Evolutionary conservation across 2,797 vertebrate species (phyloP), one percentile per base, ranked within the genome.

Genomic region (Galago senegalensis): DNA sequence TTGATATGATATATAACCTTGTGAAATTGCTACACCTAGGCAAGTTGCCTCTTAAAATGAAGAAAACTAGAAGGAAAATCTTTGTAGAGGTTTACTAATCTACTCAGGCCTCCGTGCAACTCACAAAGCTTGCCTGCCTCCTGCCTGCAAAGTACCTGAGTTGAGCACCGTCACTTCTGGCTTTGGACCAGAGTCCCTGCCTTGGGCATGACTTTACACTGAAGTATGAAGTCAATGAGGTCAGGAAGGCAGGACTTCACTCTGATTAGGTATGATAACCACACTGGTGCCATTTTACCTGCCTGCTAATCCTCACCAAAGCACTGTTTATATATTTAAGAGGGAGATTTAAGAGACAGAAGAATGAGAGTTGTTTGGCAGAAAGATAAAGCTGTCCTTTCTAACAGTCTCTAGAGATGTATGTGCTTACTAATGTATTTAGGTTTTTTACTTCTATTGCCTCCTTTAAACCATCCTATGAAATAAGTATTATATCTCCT

Each of bases 41-140:
- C 85, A 93, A 97, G 84, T 94, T 98, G 73, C 96, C 91, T 97
- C 98, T 97, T 97, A 96, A 97, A 98, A 97, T 79, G 87, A 89
- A 76, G 92, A 97, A 86, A 61, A 96, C 76, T 95, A 95, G 92
- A 92, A 93, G 95, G 63, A 63, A 96, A 98, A 96, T 92, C 91
- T 97, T 97, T 95, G 7, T 43, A 53, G 46, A 40, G 2, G 18
- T 69, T 89, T 89, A 21, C 34, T 81, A 49, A 80, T 82, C 61
- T 58, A 31, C 46, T 27, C 20, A 77, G 7, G 53, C 70, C n/a
- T 91, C 77, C 14, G 20, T 18, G 10, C 27, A 72, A n/a, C 46
- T 58, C 21, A 27, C 11, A 80, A 63, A 56, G 9, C 9, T 13
- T 20, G n/a, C 37, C 79, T 77, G 60, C 73, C 34, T 75, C 70